A percentile compares a stretch with the other conserved stretches of the same genome.
These are phyloP conservation scores for Mormyrus iriodes DNA, from an alignment of 2,113 vertebrate genomes.

Conservation along the genomic window DNA sequence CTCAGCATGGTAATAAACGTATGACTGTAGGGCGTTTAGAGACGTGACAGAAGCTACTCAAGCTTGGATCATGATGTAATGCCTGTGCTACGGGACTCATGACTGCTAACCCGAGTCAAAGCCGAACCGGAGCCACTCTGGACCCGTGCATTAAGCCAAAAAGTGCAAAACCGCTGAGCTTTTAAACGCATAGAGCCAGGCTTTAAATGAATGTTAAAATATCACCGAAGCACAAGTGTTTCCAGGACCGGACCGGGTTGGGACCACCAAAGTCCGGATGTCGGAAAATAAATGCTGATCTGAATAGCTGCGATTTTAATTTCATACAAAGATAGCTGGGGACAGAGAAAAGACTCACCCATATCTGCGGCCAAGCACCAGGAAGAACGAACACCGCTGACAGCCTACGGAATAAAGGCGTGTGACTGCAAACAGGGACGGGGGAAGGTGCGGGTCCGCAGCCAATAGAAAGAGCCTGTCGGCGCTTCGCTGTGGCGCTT, in stretches of 20 bases:
- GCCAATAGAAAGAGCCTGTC: constrained; percentile 12
- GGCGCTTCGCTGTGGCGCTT: neutral
- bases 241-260: neutral
- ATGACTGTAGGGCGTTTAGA: neutral
- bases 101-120: neutral
- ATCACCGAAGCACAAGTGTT: neutral
- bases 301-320: neutral
- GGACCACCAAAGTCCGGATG: neutral
- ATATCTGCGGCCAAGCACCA: constrained; percentile 8
- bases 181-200: neutral
- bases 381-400: constrained; percentile 19
- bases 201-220: neutral
- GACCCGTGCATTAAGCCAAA: neutral
- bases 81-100: neutral
- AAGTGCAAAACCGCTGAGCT: neutral
- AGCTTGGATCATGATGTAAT: neutral
- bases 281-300: neutral
- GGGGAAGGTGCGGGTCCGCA: neutral
- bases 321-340: neutral
- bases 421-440: neutral
- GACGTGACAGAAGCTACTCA: neutral
- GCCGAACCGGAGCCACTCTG: neutral
- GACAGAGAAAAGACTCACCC: constrained; percentile 6
- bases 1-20: neutral
- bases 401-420: neutral